Conservation (phyloP, 2,888 invertebrate species). For the Agrochola macilenta region DNA sequence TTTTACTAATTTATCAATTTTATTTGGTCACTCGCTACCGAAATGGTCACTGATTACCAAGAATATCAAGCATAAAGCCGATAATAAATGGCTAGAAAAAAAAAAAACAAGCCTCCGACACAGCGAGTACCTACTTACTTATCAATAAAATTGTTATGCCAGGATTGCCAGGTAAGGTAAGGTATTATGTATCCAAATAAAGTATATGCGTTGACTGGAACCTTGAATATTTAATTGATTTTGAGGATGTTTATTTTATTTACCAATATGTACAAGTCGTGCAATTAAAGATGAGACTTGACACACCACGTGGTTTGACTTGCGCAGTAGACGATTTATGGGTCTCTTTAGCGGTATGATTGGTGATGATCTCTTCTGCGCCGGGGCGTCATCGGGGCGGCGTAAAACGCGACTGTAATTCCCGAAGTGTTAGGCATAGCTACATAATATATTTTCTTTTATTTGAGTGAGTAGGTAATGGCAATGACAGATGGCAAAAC, state of each 20-base stretch:
- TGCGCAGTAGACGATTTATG: no score
- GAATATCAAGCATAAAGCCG: background rate
- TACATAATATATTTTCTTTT: background rate
- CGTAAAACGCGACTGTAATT: no score
- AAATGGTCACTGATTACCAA: background rate
- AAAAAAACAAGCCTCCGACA: background rate
- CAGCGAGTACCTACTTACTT: background rate
- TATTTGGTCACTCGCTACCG: slow-evolving; percentile 14
- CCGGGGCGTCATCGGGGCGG: no score
- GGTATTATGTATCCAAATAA: background rate
- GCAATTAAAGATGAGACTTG: no score
- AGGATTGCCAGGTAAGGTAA: background rate
- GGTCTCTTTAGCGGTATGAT: no score
- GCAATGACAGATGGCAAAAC: no score
- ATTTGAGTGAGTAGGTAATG: background rate
- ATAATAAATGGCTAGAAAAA: slow-evolving; percentile 15
- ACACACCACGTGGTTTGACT: no score
- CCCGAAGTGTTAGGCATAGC: background rate
- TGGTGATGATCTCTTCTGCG: no score
- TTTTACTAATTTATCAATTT: slow-evolving; percentile 28
- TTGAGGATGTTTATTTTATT: background rate
- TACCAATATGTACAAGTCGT: background rate
- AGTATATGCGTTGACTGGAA: background rate
- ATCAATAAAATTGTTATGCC: background rate
- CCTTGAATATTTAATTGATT: background rate